Conservation (phyloP, 2,888 invertebrate species). For the Cynaeus angustus region DNA sequence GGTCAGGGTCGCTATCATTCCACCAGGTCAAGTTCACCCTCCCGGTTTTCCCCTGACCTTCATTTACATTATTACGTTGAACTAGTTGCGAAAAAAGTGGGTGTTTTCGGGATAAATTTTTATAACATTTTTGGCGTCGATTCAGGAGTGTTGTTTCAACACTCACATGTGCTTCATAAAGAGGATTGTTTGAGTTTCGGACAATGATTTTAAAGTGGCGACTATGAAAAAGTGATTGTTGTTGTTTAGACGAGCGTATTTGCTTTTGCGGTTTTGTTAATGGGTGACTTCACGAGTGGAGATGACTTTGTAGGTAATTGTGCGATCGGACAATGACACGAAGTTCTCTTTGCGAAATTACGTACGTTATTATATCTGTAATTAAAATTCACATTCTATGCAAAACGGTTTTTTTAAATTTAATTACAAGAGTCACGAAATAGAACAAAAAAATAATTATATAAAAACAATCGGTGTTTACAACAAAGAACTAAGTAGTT, state of each 20-base stretch:
- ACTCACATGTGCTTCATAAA: background rate
- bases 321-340: too few species aligned
- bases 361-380: too few species aligned
- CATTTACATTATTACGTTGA: slow-evolving; percentile 45
- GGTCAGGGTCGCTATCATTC: slow-evolving; percentile 60
- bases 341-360: too few species aligned
- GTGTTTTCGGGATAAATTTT: background rate
- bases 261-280: slow-evolving; percentile 7
- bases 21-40: slow-evolving; percentile 64
- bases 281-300: background rate
- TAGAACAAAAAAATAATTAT: too few species aligned
- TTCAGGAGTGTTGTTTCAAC: background rate
- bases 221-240: slow-evolving; percentile 1
- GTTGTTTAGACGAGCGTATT: background rate
- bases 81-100: slow-evolving; percentile 13
- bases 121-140: background rate
- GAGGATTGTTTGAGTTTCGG: background rate
- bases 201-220: background rate
- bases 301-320: too few species aligned
- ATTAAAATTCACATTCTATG: too few species aligned
- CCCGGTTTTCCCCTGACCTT: slow-evolving; percentile 52
- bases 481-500: too few species aligned
- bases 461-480: too few species aligned
- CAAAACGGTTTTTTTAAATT: too few species aligned
- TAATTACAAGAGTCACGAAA: too few species aligned